Percentiles rank a stretch among this genome's conserved stretches.
These are phyloP conservation scores for Andrena bicolor DNA, from an alignment of 2,888 invertebrate genomes.

Conservation along the genomic window DNA sequence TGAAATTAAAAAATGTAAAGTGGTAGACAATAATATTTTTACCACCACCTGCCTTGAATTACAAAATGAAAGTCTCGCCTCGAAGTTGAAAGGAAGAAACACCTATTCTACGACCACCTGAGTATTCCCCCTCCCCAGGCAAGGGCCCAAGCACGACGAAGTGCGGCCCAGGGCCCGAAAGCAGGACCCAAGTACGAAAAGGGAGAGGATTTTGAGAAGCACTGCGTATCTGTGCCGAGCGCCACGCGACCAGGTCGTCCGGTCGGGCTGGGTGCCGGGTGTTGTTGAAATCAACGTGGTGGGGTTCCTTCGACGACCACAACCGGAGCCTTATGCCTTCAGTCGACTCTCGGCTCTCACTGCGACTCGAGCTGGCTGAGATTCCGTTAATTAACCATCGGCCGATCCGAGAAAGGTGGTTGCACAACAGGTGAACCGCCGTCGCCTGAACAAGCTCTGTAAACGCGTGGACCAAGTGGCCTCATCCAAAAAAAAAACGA, in stretches of 20 bases:
- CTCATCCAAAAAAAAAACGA: not conserved
- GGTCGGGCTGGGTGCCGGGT: slow-evolving; percentile 80
- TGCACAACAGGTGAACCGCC: slow-evolving; percentile 54
- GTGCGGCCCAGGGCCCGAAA: not conserved
- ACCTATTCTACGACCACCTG: not conserved
- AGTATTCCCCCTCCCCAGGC: not conserved
- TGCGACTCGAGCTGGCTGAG: slow-evolving; percentile 80
- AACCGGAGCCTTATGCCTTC: slow-evolving; percentile 80
- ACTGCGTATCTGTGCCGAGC: slow-evolving; percentile 81
- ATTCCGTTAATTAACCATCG: slow-evolving; percentile 77
- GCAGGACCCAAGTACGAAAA: slow-evolving; percentile 24
- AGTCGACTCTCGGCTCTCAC: slow-evolving; percentile 84
- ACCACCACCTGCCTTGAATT: not conserved
- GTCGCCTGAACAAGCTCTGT: slow-evolving; percentile 10
- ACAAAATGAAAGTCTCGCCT: not conserved
- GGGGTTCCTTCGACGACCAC: slow-evolving; percentile 83
- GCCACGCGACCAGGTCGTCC: slow-evolving; percentile 84
- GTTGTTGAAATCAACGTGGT: slow-evolving; percentile 83
- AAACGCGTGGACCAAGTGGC: slow-evolving; percentile 2
- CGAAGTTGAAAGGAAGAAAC: not conserved
- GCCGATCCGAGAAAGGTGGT: slow-evolving; percentile 40
- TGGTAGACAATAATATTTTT: not conserved
- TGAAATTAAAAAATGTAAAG: not conserved
- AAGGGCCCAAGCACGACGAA: not conserved
- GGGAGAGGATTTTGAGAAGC: slow-evolving; percentile 79